These are phyloP conservation scores for Siphlonurus alternatus DNA, from an alignment of 2,888 invertebrate species.

Conservation along the genomic window DNA sequence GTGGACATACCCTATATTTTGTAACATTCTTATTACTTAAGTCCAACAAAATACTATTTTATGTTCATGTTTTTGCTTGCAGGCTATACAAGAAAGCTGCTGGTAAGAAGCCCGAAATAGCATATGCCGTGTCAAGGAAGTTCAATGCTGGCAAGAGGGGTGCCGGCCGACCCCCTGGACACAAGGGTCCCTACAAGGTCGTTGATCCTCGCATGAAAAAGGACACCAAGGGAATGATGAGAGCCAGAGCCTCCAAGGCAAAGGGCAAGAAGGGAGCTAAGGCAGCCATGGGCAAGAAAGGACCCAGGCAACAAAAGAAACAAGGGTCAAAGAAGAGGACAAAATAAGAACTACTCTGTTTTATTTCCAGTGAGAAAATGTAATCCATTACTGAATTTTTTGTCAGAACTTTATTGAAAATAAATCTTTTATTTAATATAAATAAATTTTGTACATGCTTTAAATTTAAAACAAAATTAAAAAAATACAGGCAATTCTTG, in stretches of 20 bases:
- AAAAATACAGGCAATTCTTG: no score
- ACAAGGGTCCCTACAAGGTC: slow-evolving; percentile 84
- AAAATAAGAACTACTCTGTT: neutral
- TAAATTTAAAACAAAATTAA: no score
- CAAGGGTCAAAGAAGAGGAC: neutral
- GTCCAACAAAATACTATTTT: no score
- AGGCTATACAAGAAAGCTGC: slow-evolving; percentile 84
- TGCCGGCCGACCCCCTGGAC: slow-evolving; percentile 56
- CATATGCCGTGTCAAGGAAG: slow-evolving; percentile 90
- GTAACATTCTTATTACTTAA: no score
- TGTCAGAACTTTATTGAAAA: neutral
- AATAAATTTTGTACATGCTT: neutral
- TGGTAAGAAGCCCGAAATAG: slow-evolving; percentile 74
- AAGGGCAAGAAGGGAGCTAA: slow-evolving; percentile 2
- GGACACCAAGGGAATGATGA: slow-evolving; percentile 35
- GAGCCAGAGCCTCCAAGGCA: slow-evolving; percentile 8
- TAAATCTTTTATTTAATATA: neutral
- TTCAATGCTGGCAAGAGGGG: slow-evolving; percentile 57
- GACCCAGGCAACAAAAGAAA: neutral
- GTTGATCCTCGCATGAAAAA: slow-evolving; percentile 95
- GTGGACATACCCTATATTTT: no score
- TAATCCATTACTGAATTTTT: no score
- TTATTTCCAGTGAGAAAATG: neutral
- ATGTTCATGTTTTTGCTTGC: slow-evolving; percentile 18
- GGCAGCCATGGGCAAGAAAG: neutral